Evolutionary conservation across 2,888 invertebrate species (phyloP).

Genomic region (Noctuana brunneofusca): DNA sequence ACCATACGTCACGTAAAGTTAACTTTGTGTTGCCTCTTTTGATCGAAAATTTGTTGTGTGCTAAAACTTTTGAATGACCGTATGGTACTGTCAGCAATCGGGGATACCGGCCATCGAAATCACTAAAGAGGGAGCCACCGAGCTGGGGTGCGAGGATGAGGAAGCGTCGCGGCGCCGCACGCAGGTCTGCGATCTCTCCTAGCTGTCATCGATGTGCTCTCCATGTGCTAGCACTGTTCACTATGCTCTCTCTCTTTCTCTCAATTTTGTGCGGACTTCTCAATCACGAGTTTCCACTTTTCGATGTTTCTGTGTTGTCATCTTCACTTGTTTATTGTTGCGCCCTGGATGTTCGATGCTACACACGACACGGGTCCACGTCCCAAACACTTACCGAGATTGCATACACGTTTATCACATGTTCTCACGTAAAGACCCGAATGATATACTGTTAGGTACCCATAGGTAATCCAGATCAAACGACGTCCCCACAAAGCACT

Average conservation of each 20-base stretch:
- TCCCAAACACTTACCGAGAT: slow-evolving; percentile 52
- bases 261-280: slow-evolving; percentile 70
- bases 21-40: slow-evolving; percentile 53
- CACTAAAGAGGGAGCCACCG: slow-evolving; percentile 88
- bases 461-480: slow-evolving; percentile 48
- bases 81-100: slow-evolving; percentile 79
- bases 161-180: slow-evolving; percentile 73
- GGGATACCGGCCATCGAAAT: slow-evolving; percentile 87
- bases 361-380: slow-evolving; percentile 65
- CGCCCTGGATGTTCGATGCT: slow-evolving; percentile 65
- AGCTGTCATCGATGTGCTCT: slow-evolving; percentile 80
- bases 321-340: slow-evolving; percentile 64
- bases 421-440: slow-evolving; percentile 42
- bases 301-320: slow-evolving; percentile 78
- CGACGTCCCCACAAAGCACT: slow-evolving; percentile 68
- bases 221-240: slow-evolving; percentile 79
- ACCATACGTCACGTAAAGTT: slow-evolving; percentile 40
- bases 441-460: slow-evolving; percentile 23
- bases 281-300: slow-evolving; percentile 77
- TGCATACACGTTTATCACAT: slow-evolving; percentile 49
- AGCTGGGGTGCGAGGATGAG: slow-evolving; percentile 86
- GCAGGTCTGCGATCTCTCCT: slow-evolving; percentile 81
- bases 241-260: slow-evolving; percentile 75
- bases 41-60: slow-evolving; percentile 57
- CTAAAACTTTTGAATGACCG: slow-evolving; percentile 72